phyloP scores from a whole-genome alignment of 2,113 vertebrate species.

The Trachemys scripta region DNA sequence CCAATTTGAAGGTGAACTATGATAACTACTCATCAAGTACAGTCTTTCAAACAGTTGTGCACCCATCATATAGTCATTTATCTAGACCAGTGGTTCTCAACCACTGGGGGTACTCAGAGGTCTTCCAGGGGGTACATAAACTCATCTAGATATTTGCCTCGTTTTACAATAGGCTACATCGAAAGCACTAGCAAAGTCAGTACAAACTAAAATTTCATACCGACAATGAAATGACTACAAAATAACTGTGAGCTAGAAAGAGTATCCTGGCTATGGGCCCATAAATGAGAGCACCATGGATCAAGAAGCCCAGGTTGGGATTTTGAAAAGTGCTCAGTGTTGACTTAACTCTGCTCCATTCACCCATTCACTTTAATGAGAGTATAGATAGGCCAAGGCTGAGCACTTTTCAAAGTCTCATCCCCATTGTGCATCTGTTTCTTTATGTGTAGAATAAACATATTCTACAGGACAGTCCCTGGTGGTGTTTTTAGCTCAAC shows the following conservation, averaged over 20 bases:
- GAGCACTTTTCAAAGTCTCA: background rate
- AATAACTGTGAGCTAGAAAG: background rate
- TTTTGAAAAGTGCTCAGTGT: background rate
- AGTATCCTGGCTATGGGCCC: background rate
- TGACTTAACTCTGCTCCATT: background rate
- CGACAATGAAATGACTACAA: background rate
- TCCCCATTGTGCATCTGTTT: background rate
- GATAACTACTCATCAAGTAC: no score
- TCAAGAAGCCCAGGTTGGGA: background rate
- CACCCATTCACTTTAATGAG: background rate
- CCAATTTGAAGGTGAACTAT: no score
- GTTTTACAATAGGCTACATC: no score
- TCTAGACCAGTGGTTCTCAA: no score
- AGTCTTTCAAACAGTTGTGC: no score
- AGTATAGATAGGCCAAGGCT: background rate
- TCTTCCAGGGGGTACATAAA: no score
- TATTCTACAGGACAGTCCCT: background rate
- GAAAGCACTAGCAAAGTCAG: no score
- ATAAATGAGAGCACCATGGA: background rate
- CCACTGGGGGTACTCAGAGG: no score
- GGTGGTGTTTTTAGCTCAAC: accelerated
- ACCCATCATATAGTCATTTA: no score
- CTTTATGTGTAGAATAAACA: background rate
- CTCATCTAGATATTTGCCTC: no score
- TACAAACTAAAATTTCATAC: no score